Evolutionary conservation across 2,113 vertebrate species (phyloP), one percentile per base, ranked within the genome.

Genomic region (Bos indicus): DNA sequence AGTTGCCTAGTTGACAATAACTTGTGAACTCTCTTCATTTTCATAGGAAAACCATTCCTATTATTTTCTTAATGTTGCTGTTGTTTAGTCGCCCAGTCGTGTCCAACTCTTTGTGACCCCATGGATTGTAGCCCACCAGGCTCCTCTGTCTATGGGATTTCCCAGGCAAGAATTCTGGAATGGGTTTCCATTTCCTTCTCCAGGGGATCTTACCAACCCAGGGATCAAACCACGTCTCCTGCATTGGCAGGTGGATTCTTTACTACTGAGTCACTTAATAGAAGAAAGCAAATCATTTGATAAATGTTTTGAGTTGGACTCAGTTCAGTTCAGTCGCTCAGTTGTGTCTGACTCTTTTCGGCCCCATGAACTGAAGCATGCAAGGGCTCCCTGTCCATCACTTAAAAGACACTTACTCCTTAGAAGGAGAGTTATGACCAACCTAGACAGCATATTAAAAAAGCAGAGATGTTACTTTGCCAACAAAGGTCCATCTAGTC

Each of bases 261-360:
- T 71, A 40, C 19, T 19, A 40, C 67, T 71, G n/a, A 71, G 19
- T 71, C 67, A 67, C 84, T 91, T 97, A 67, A 48, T 62, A 88
- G 67, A 97, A 91, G 80, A 57, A 74, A 95, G 52, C 52, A 81
- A 94, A 48, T 90, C 25, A 87, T 13, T 80, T 92, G 86, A 91
- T 59, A 71, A 88, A 46, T 54, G 17, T 89, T 96, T 94, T 80
- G 40, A 88, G 67, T 48, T 97, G 57, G 30, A 90, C 92, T 57
- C 2, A 46, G 15, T 33, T 33, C 62, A 33, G 30, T 33, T 64
- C 62, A 64, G 62, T 64, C 7, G 0, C 7, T 33, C 62, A 64
- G 62, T 64, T 0, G 1, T 67, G 16, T 67, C 33, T 2, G 3
- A n/a, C 16, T n/a, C 33, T n/a, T n/a, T 67, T 33, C 3, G 14